Evolutionary conservation across 2,888 invertebrate genomes (phyloP).

Genomic region (Hypomecis atomaria): DNA sequence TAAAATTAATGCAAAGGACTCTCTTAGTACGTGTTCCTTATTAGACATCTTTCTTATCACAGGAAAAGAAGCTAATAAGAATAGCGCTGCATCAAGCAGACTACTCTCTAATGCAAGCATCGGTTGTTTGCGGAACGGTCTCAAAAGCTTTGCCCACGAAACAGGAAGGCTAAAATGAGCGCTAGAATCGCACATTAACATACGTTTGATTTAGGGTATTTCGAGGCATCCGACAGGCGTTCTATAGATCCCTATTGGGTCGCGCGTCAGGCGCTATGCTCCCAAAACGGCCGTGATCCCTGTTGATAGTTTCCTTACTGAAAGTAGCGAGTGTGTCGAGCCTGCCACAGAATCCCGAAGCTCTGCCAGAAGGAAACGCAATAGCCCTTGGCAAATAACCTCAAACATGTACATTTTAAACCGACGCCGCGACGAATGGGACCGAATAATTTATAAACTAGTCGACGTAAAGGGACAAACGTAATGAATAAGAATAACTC

Average conservation of each 20-base stretch:
- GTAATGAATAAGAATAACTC: slow-evolving; percentile 38
- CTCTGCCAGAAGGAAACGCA: slow-evolving; percentile 57
- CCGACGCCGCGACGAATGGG: slow-evolving; percentile 39
- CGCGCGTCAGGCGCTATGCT: neutral
- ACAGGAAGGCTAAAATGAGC: slow-evolving; percentile 2
- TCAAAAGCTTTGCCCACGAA: slow-evolving; percentile 7
- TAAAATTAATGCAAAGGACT: too few relatives aligned
- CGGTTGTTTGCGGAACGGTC: slow-evolving; percentile 3
- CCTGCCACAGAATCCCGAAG: slow-evolving; percentile 53
- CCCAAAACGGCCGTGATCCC: neutral
- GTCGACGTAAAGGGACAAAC: slow-evolving; percentile 38
- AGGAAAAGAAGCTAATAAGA: neutral
- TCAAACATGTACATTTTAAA: slow-evolving; percentile 50
- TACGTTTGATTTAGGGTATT: neutral
- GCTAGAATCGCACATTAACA: neutral
- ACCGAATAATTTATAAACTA: slow-evolving; percentile 51
- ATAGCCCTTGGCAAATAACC: slow-evolving; percentile 62
- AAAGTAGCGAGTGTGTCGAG: slow-evolving; percentile 7
- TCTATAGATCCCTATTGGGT: neutral
- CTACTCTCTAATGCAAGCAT: neutral
- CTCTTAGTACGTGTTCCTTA: too few relatives aligned
- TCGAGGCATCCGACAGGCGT: neutral
- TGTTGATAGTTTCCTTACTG: slow-evolving; percentile 6
- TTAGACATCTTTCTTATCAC: too few relatives aligned
- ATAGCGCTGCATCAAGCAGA: neutral